These are phyloP conservation scores for Limnephilus auricula DNA, from an alignment of 2,888 invertebrate genomes.

Conservation along the genomic window DNA sequence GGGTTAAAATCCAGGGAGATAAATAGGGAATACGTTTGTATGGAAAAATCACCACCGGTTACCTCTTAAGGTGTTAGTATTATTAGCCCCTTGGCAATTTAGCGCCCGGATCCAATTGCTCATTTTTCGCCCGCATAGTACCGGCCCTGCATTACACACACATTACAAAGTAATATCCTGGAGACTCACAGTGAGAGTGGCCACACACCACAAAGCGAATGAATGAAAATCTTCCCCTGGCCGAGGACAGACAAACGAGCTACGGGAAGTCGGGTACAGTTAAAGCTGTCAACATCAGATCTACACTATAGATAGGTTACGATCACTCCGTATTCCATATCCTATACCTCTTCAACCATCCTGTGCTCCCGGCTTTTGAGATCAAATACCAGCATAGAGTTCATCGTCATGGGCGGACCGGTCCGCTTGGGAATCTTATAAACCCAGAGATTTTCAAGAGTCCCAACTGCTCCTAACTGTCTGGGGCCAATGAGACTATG, in stretches of 20 bases:
- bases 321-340: background rate
- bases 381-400: background rate
- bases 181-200: background rate
- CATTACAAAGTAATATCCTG: background rate
- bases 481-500: no score
- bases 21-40: no score
- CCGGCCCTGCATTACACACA: no score
- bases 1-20: no score
- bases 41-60: no score
- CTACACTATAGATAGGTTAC: background rate
- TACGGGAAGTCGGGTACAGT: constrained; percentile 58
- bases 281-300: constrained; percentile 58
- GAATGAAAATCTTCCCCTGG: constrained; percentile 30
- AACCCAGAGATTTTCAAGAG: background rate
- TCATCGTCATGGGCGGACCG: background rate
- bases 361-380: background rate
- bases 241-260: constrained; percentile 60
- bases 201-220: background rate
- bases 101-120: no score
- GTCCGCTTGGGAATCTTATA: no score
- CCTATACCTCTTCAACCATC: background rate
- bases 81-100: no score
- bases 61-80: no score
- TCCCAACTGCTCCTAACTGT: no score
- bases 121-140: no score